These are phyloP conservation scores for Antennarius striatus DNA, from an alignment of 2,113 vertebrate species.

Conservation along the genomic window DNA sequence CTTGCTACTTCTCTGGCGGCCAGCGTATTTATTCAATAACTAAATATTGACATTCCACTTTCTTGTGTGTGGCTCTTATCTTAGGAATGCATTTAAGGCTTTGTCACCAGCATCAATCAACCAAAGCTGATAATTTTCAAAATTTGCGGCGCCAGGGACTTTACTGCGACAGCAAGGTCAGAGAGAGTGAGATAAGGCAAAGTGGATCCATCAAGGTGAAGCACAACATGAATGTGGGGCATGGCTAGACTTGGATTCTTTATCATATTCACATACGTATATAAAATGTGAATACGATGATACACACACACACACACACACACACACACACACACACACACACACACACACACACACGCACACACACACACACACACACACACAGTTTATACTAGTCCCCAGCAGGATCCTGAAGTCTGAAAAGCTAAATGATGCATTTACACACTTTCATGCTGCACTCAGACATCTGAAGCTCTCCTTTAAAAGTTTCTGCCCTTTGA, in stretches of 20 bases:
- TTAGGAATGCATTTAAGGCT: constrained; percentile 65
- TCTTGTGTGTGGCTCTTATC: constrained; percentile 60
- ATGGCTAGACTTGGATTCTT: constrained; percentile 28
- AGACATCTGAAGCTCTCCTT: constrained; percentile 1
- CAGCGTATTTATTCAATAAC: constrained; percentile 49
- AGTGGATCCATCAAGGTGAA: constrained; percentile 46
- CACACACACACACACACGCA: neutral
- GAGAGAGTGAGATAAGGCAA: constrained; percentile 29
- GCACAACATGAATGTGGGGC: neutral
- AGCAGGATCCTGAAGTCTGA: constrained; percentile 21
- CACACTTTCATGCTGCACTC: neutral
- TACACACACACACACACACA: neutral
- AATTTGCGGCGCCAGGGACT: constrained; percentile 49
- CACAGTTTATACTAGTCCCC: constrained; percentile 6
- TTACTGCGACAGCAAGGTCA: constrained; percentile 45
- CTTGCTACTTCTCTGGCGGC: constrained; percentile 33
- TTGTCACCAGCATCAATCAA: constrained; percentile 63
- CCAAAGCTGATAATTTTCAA: constrained; percentile 63
- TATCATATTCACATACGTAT: neutral
- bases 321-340: neutral
- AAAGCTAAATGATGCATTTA: constrained; percentile 11
- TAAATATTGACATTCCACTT: constrained; percentile 72
- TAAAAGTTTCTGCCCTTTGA: constrained; percentile 1
- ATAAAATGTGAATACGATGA: too few species aligned
- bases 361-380: neutral